Evolutionary conservation across 2,113 vertebrate species (phyloP).

Genomic region (Chionis minor): DNA sequence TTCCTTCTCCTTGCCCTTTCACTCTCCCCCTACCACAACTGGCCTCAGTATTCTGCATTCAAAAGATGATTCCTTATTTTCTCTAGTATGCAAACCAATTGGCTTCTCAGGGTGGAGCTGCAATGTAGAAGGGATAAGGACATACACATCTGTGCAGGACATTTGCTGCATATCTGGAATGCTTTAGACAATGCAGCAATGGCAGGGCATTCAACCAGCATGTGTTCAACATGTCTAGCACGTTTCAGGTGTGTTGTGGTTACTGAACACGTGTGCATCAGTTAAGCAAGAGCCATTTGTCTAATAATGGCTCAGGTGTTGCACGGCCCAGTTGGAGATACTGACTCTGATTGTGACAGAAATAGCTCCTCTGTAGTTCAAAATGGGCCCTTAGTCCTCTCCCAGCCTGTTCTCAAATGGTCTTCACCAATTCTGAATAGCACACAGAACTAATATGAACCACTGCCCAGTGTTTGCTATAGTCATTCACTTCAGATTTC

Average conservation of each 20-base stretch:
- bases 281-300: neutral
- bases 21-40: neutral
- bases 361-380: neutral
- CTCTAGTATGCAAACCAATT: neutral
- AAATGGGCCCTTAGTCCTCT: neutral
- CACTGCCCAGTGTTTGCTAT: neutral
- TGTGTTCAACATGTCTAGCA: neutral
- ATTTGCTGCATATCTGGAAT: fast-evolving
- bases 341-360: neutral
- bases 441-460: neutral
- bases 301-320: neutral
- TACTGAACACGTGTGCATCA: neutral
- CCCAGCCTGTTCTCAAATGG: neutral
- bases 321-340: neutral
- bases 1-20: neutral
- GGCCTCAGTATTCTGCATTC: neutral
- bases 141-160: neutral
- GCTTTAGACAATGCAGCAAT: neutral
- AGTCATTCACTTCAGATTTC: neutral
- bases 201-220: neutral
- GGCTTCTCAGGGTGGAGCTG: neutral
- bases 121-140: neutral
- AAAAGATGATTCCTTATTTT: neutral
- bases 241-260: fast-evolving
- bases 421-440: neutral